Evolutionary conservation across 2,113 vertebrate genomes (phyloP).

Genomic region (Vulpes lagopus): DNA sequence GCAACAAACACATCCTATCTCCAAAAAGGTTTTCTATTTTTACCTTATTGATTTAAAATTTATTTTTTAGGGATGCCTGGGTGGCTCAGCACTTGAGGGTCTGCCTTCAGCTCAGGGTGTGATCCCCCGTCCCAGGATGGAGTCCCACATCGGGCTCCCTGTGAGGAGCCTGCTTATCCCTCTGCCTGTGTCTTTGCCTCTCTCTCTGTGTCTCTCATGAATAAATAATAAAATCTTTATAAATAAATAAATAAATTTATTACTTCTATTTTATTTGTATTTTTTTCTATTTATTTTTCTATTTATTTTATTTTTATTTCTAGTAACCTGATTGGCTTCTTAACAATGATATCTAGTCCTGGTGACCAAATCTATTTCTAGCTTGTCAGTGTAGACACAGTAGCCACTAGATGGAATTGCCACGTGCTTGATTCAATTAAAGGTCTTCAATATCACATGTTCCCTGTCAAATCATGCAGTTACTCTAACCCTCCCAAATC

Average conservation of each 20-base stretch:
- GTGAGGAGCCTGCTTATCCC: too few relatives aligned
- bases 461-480: not conserved
- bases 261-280: too few relatives aligned
- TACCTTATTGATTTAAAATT: not conserved
- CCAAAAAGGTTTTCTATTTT: not conserved
- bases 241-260: too few relatives aligned
- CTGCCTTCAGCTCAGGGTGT: too few relatives aligned
- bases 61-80: not conserved
- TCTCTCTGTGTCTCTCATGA: too few relatives aligned
- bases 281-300: too few relatives aligned
- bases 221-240: too few relatives aligned
- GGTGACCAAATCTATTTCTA: not conserved
- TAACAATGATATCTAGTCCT: not conserved
- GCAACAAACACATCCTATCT: not conserved
- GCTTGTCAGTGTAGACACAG: not conserved
- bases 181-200: too few relatives aligned
- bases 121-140: too few relatives aligned
- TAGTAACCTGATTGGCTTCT: constrained; percentile 17
- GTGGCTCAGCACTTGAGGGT: too few relatives aligned
- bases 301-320: too few relatives aligned
- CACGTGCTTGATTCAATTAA: constrained; percentile 9
- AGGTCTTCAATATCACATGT: constrained; percentile 4
- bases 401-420: not conserved
- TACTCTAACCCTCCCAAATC: not conserved
- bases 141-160: too few relatives aligned